A percentile compares a stretch with the other conserved stretches of the same genome.
Evolutionary conservation across 2,113 vertebrate species (phyloP).

Genomic region (Micromys minutus): DNA sequence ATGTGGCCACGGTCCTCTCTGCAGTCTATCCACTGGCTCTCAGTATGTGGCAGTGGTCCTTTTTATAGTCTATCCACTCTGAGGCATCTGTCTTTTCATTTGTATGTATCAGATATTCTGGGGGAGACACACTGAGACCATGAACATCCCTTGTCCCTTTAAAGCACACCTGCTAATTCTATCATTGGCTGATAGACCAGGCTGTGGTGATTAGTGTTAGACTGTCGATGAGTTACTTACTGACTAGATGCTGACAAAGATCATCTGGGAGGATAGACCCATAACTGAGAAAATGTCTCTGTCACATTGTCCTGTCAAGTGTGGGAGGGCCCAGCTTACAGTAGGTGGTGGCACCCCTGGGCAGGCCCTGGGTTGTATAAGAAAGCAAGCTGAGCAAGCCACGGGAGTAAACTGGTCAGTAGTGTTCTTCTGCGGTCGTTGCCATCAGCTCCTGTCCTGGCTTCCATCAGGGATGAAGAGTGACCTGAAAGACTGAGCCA

Average conservation of each 20-base stretch:
- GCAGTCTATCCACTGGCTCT: neutral
- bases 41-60: neutral
- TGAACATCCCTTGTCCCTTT: neutral
- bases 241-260: neutral
- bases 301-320: neutral
- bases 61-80: neutral
- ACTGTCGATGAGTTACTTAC: neutral
- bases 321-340: neutral
- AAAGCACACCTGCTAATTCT: neutral
- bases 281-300: neutral
- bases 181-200: neutral
- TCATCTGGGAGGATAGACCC: neutral
- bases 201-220: neutral
- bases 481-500: neutral
- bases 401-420: neutral
- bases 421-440: neutral
- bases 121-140: neutral
- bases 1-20: neutral
- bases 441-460: neutral
- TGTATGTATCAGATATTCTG: neutral
- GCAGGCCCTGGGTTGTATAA: neutral
- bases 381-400: neutral
- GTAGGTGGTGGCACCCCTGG: neutral
- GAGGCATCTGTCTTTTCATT: neutral
- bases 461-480: neutral